Conservation (phyloP, 2,113 vertebrate species). For the Diglossa brunneiventris region DNA sequence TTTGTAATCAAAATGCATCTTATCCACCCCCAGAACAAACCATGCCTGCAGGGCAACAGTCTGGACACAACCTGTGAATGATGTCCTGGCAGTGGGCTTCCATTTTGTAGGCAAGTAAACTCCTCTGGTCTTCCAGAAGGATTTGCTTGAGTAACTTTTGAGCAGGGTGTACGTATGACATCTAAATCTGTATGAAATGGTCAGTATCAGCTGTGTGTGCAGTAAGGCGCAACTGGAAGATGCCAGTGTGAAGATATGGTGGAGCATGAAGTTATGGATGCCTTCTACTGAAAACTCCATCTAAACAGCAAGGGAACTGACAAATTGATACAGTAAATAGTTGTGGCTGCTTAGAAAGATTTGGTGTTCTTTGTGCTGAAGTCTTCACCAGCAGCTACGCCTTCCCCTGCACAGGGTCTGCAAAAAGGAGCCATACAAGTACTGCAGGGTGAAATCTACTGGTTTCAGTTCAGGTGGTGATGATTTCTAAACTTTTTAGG, state of each 20-base stretch:
- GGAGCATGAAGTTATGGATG: background rate
- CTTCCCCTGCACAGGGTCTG: background rate
- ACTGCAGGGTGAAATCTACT: rapidly evolving
- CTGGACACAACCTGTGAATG: background rate
- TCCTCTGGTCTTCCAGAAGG: background rate
- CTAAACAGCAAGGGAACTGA: background rate
- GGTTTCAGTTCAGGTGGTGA: background rate
- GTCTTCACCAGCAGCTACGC: rapidly evolving
- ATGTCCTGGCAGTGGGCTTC: background rate
- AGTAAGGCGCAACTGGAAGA: background rate
- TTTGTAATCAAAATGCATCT: background rate
- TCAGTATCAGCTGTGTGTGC: rapidly evolving
- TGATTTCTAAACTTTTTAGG: background rate
- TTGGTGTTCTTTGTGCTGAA: background rate
- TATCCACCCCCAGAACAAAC: background rate
- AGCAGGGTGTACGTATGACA: background rate
- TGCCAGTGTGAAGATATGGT: rapidly evolving
- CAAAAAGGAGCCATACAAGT: background rate
- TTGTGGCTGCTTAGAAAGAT: background rate
- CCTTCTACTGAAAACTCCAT: background rate
- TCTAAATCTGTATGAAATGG: background rate
- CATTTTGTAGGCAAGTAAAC: background rate
- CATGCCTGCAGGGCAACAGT: background rate
- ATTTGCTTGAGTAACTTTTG: background rate
- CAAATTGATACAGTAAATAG: background rate